Evolutionary conservation across 2,113 vertebrate genomes (phyloP).

Genomic region (Oncorhynchus masou): DNA sequence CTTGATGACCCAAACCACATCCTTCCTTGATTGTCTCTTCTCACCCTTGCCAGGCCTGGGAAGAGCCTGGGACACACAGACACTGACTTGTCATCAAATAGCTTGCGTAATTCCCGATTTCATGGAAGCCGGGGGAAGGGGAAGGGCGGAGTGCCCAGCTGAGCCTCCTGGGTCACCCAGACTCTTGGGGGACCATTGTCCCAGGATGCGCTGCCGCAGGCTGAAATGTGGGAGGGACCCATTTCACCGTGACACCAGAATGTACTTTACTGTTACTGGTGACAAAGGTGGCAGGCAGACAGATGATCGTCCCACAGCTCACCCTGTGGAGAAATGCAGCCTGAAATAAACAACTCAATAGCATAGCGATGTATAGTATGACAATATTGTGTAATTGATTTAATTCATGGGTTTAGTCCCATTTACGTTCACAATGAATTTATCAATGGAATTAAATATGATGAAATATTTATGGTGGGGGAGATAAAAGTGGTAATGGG

Average conservation of each 20-base stretch:
- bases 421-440: constrained; percentile 58
- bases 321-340: constrained; percentile 57
- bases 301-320: constrained; percentile 59
- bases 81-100: constrained; percentile 77
- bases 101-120: constrained; percentile 79
- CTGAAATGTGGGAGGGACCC: constrained; percentile 73
- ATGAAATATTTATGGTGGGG: constrained; percentile 65
- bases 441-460: constrained; percentile 62
- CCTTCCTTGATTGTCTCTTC: constrained; percentile 40
- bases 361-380: constrained; percentile 56
- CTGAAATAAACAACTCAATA: constrained; percentile 56
- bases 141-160: constrained; percentile 69
- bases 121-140: constrained; percentile 75
- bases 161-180: constrained; percentile 70
- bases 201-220: constrained; percentile 51
- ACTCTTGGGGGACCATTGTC: constrained; percentile 71
- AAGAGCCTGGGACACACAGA: constrained; percentile 75
- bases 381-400: constrained; percentile 53
- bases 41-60: constrained; percentile 64
- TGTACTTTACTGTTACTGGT: constrained; percentile 27
- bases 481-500: constrained; percentile 49
- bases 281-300: constrained; percentile 70
- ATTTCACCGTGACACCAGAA: constrained; percentile 73
- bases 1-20: constrained; percentile 50
- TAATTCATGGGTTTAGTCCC: constrained; percentile 51